phyloP scores from a whole-genome alignment of 2,113 vertebrate genomes.

The Probosciger aterrimus region DNA sequence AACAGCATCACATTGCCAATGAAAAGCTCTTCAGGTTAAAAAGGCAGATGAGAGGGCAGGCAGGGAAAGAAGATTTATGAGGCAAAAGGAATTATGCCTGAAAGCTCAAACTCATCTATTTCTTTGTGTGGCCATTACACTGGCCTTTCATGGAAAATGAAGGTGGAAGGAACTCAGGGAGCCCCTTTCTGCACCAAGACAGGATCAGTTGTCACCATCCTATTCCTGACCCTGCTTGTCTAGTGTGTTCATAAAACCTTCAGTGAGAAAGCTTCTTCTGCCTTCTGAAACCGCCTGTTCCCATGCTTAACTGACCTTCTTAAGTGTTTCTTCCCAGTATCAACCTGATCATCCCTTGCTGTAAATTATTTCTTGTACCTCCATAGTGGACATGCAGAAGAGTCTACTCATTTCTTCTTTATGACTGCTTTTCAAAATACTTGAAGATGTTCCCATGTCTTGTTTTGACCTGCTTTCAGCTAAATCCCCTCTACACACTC shows the following conservation, averaged over 20 bases:
- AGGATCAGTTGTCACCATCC: neutral
- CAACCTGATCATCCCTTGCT: neutral
- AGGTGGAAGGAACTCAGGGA: neutral
- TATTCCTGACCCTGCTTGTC: neutral
- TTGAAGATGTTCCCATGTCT: neutral
- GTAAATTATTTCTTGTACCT: neutral
- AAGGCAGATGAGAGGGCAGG: neutral
- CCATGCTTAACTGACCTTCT: neutral
- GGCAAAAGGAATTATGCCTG: neutral
- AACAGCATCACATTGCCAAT: neutral
- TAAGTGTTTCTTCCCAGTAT: neutral
- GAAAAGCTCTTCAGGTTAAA: neutral
- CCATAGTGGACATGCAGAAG: neutral
- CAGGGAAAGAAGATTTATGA: neutral
- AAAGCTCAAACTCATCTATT: neutral
- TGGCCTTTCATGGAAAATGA: neutral
- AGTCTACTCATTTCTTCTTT: neutral
- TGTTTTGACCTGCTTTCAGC: neutral
- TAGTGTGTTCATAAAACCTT: neutral
- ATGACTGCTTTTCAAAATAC: neutral
- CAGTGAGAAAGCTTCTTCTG: neutral
- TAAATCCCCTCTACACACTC: neutral
- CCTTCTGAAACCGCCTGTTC: neutral
- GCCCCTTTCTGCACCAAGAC: neutral
- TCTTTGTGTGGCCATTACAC: neutral